These are phyloP conservation scores for Diplolepis rosae DNA, from an alignment of 2,888 invertebrate species.

Conservation along the genomic window DNA sequence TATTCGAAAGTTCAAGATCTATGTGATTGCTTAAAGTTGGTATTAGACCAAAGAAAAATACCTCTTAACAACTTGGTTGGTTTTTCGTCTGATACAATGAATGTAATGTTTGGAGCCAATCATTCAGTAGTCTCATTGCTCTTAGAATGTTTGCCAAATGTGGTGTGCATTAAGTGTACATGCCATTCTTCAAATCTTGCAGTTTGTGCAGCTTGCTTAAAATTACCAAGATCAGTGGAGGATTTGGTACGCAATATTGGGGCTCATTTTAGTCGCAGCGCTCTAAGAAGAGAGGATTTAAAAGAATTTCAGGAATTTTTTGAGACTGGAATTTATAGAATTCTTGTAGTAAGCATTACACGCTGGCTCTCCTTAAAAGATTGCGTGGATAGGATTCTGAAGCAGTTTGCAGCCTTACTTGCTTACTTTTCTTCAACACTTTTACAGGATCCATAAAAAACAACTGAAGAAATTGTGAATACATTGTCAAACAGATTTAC, in stretches of 20 bases:
- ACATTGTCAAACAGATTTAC: slow-evolving; percentile 55
- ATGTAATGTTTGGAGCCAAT: slow-evolving; percentile 56
- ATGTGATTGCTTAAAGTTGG: slow-evolving; percentile 40
- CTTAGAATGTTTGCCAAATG: slow-evolving; percentile 48
- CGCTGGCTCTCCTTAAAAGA: slow-evolving; percentile 64
- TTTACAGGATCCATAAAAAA: slow-evolving; percentile 55
- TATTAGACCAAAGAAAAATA: slow-evolving; percentile 48
- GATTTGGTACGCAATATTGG: slow-evolving; percentile 51
- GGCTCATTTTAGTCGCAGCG: slow-evolving; percentile 54
- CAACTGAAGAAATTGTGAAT: slow-evolving; percentile 39
- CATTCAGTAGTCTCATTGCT: slow-evolving; percentile 8
- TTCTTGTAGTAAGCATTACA: slow-evolving; percentile 41
- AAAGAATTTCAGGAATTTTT: slow-evolving; percentile 65
- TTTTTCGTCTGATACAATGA: slow-evolving; percentile 59
- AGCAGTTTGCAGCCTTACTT: slow-evolving; percentile 60
- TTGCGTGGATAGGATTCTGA: slow-evolving; percentile 64
- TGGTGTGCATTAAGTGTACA: slow-evolving; percentile 61
- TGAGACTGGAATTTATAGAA: slow-evolving; percentile 61
- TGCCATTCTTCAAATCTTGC: slow-evolving; percentile 64
- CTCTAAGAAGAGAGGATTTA: slow-evolving; percentile 53
- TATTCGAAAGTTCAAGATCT: slow-evolving; percentile 43
- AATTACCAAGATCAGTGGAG: slow-evolving; percentile 54
- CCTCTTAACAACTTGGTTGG: slow-evolving; percentile 52
- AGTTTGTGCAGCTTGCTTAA: slow-evolving; percentile 62
- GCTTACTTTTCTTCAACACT: slow-evolving; percentile 55